Conservation (phyloP, 2,888 invertebrate species). For the Tetragnatha montana region DNA sequence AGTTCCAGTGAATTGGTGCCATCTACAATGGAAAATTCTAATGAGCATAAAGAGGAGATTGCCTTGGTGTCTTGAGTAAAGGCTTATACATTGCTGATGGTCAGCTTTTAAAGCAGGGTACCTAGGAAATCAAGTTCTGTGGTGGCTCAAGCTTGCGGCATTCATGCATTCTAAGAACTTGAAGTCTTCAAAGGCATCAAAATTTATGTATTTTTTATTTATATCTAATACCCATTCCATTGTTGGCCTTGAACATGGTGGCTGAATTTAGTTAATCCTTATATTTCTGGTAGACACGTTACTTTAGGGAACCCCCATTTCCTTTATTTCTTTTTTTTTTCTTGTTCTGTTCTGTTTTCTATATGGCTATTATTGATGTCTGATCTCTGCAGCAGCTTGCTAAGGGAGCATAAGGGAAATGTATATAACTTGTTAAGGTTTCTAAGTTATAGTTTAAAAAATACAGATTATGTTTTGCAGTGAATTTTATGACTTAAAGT, state of each 20-base stretch:
- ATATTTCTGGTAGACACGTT: conserved; percentile 14
- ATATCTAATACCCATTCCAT: conserved; percentile 31
- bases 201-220: conserved; percentile 48
- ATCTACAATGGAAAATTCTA: conserved; percentile 46
- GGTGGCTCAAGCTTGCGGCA: conserved; percentile 34
- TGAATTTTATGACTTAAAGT: too few relatives aligned
- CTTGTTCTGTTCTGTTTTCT: too few relatives aligned
- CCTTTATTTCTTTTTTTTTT: not conserved
- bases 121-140: conserved; percentile 34
- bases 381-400: conserved; percentile 17
- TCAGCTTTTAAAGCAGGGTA: conserved; percentile 46
- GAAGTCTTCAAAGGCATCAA: conserved; percentile 58
- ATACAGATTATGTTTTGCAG: too few relatives aligned
- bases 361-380: not conserved
- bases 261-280: conserved; percentile 43
- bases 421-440: conserved; percentile 25
- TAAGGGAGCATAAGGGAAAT: conserved; percentile 24
- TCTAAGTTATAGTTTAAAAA: too few relatives aligned
- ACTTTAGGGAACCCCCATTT: conserved; percentile 28
- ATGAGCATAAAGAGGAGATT: conserved; percentile 46
- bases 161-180: conserved; percentile 28
- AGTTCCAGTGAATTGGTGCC: conserved; percentile 43
- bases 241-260: conserved; percentile 26
- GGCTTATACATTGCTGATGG: conserved; percentile 31
- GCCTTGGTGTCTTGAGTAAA: conserved; percentile 50